These are phyloP conservation scores for Moxostoma hubbsi DNA, from an alignment of 2,797 vertebrate genomes.

Conservation along the genomic window DNA sequence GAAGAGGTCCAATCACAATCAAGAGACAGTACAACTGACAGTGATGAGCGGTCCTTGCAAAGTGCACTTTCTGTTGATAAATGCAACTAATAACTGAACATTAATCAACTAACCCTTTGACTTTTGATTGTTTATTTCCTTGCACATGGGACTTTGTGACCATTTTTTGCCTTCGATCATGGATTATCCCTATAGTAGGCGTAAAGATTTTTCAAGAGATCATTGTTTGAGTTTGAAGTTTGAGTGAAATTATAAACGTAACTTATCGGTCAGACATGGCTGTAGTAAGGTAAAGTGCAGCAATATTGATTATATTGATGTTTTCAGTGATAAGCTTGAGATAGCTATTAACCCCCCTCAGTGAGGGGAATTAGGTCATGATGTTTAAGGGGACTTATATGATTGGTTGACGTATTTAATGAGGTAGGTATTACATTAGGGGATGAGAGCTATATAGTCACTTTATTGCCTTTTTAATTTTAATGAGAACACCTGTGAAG, in stretches of 20 bases:
- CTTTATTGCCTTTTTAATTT: neutral
- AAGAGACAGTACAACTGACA: conserved; percentile 47
- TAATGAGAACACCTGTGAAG: neutral
- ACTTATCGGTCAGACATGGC: neutral
- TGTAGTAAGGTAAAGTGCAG: conserved; percentile 20
- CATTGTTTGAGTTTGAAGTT: neutral
- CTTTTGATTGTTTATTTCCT: conserved; percentile 53
- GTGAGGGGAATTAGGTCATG: conserved; percentile 61
- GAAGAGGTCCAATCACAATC: conserved; percentile 67
- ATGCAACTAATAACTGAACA: conserved; percentile 64
- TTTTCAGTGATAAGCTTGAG: conserved; percentile 68
- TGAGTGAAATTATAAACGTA: conserved; percentile 1
- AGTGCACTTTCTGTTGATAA: conserved; percentile 70
- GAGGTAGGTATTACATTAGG: conserved; percentile 6
- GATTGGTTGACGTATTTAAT: conserved; percentile 16
- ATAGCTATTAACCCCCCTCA: conserved; percentile 63
- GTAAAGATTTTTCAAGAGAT: conserved; percentile 26
- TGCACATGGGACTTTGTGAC: conserved; percentile 21
- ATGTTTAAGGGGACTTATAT: conserved; percentile 21
- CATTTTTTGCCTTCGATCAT: conserved; percentile 18
- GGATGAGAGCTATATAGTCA: neutral
- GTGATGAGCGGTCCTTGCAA: conserved; percentile 54
- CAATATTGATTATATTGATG: conserved; percentile 50
- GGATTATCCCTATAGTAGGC: neutral
- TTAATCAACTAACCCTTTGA: conserved; percentile 23